A percentile compares a stretch with the other conserved stretches of the same genome.
phyloP scores from a whole-genome alignment of 1,140 invertebrate species.

The Psilanteris sp. region DNA sequence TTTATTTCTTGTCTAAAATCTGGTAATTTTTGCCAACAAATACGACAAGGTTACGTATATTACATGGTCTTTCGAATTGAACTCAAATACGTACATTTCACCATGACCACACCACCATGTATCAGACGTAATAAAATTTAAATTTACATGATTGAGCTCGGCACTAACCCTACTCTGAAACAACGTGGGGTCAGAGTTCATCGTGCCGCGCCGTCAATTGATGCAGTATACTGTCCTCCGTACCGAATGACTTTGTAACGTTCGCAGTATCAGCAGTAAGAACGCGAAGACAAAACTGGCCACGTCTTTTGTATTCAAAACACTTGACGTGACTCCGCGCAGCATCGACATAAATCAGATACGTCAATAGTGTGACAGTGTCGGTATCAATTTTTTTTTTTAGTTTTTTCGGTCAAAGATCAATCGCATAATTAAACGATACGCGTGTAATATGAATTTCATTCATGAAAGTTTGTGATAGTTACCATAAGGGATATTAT shows the following conservation, averaged over 20 bases:
- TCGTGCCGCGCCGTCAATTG: slow-evolving; percentile 48
- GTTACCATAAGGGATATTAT: too few species aligned
- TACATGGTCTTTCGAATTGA: too few species aligned
- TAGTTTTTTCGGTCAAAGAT: too few species aligned
- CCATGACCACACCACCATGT: too few species aligned
- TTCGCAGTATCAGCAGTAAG: slow-evolving; percentile 47
- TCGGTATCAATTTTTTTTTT: background rate
- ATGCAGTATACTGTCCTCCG: slow-evolving; percentile 54
- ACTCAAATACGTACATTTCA: too few species aligned
- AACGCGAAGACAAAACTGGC: slow-evolving; percentile 44
- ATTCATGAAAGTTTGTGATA: too few species aligned
- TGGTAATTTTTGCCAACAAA: too few species aligned
- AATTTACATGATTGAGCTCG: slow-evolving; percentile 37
- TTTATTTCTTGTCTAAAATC: too few species aligned
- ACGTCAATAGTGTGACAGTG: background rate
- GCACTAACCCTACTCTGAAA: slow-evolving; percentile 32
- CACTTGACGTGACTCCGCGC: slow-evolving; percentile 30
- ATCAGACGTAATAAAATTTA: slow-evolving; percentile 10
- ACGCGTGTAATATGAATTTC: too few species aligned
- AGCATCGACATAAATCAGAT: slow-evolving; percentile 27
- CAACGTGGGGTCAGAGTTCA: slow-evolving; percentile 50
- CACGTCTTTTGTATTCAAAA: slow-evolving; percentile 49
- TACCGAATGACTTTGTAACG: slow-evolving; percentile 55
- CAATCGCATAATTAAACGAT: too few species aligned
- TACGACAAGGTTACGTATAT: too few species aligned